phyloP scores from a whole-genome alignment of 2,113 vertebrate genomes.

The Saimiri boliviensis region DNA sequence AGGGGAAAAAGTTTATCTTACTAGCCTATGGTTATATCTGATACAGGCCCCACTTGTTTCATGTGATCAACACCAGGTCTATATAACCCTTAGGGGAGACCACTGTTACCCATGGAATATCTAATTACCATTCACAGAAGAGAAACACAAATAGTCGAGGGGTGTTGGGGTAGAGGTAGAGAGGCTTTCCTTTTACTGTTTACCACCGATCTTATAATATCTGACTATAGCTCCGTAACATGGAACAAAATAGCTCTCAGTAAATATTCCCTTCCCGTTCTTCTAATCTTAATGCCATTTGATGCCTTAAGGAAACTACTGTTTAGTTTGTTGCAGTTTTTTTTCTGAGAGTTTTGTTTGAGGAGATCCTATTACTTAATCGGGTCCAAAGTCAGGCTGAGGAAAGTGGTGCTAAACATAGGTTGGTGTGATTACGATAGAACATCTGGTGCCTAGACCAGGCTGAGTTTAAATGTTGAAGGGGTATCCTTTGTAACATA shows the following conservation, averaged over 20 bases:
- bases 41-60: constrained; percentile 43
- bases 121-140: background rate
- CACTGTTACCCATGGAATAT: background rate
- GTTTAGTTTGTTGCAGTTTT: constrained; percentile 47
- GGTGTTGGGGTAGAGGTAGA: background rate
- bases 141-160: background rate
- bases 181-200: background rate
- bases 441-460: background rate
- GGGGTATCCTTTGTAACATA: background rate
- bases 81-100: background rate
- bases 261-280: background rate
- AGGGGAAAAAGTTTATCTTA: background rate
- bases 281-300: constrained; percentile 6
- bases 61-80: background rate
- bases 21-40: background rate
- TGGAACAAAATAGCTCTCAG: constrained; percentile 3
- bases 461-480: constrained; percentile 35
- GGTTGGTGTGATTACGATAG: background rate
- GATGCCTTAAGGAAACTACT: background rate
- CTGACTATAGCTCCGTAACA: background rate
- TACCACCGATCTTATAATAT: background rate
- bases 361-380: constrained; percentile 15
- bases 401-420: background rate
- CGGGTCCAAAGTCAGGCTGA: constrained; percentile 32
- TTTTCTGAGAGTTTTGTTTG: constrained; percentile 44